Evolutionary conservation across 2,888 invertebrate genomes (phyloP).

Genomic region (Eupithecia exiguata): DNA sequence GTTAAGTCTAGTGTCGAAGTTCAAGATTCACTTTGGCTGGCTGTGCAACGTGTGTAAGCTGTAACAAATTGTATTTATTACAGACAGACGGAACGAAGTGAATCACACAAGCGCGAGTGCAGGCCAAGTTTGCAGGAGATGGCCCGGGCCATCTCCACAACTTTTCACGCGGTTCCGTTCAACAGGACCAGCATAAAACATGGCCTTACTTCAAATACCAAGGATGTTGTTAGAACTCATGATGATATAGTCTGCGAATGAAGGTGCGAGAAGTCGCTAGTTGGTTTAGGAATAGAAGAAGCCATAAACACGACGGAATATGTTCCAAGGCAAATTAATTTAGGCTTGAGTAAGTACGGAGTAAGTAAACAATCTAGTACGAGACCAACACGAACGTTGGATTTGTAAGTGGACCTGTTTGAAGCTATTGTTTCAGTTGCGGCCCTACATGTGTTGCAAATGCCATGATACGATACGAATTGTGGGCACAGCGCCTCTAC

Average conservation of each 20-base stretch:
- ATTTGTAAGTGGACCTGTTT: not conserved
- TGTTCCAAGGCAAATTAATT: not conserved
- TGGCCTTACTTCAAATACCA: not conserved
- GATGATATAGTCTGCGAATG: not conserved
- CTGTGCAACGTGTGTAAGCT: not conserved
- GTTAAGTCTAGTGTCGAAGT: not conserved
- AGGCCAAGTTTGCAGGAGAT: not conserved
- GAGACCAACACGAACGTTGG: not conserved
- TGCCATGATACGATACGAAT: not conserved
- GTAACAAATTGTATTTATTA: not conserved
- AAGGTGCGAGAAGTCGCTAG: not conserved
- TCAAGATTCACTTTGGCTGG: not conserved
- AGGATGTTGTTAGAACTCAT: too few species aligned
- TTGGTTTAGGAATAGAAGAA: not conserved
- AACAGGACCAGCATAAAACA: not conserved
- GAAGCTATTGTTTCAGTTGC: not conserved
- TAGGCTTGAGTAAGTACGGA: too few species aligned
- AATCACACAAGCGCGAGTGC: not conserved
- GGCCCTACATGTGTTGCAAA: not conserved
- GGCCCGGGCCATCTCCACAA: too few species aligned
- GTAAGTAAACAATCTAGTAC: not conserved
- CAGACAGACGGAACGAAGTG: not conserved
- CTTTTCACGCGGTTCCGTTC: not conserved
- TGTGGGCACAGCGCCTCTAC: not conserved
- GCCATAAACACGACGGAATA: not conserved